Evolutionary conservation across 2,113 vertebrate species (phyloP).

Genomic region (Oriolus oriolus): DNA sequence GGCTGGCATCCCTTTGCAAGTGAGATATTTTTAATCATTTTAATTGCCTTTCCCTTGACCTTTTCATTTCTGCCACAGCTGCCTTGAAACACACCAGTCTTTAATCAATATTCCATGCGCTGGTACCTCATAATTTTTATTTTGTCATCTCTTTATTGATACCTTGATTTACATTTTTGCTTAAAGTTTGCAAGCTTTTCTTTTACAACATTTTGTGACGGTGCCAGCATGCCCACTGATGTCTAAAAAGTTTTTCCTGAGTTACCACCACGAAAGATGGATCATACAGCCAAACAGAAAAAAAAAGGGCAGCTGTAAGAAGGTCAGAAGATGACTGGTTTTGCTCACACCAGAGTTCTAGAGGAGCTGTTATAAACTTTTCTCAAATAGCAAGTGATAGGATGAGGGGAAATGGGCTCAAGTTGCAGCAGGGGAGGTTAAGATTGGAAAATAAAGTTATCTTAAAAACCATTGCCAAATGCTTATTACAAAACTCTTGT

Average conservation of each 20-base stretch:
- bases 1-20: not conserved
- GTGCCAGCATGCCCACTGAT: not conserved
- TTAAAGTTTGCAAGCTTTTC: not conserved
- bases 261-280: not conserved
- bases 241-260: not conserved
- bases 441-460: not conserved
- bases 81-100: not conserved
- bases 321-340: not conserved
- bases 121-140: not conserved
- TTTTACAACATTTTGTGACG: not conserved
- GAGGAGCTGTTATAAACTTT: not conserved
- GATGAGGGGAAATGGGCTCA: not conserved
- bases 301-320: not conserved
- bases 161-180: not conserved
- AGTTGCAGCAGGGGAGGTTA: not conserved
- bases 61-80: not conserved
- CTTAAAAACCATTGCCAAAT: not conserved
- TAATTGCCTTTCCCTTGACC: not conserved
- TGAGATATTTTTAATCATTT: constrained; percentile 11
- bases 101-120: not conserved
- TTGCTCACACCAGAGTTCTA: not conserved
- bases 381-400: not conserved
- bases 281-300: not conserved
- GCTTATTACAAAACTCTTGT: not conserved
- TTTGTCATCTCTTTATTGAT: not conserved